Conservation (phyloP, 2,113 vertebrate species). For the Vombatus ursinus region DNA sequence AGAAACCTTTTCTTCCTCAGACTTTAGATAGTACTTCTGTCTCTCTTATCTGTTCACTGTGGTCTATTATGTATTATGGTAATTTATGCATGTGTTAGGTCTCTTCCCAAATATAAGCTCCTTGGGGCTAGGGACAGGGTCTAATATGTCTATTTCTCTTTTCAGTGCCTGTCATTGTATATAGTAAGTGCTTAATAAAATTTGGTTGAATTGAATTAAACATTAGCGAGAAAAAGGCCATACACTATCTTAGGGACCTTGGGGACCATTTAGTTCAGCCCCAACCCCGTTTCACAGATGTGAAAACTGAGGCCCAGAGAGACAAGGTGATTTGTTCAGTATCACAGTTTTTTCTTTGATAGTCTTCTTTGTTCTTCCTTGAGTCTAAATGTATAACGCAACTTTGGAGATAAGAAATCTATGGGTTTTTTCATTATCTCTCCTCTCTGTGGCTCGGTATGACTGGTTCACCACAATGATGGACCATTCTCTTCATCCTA, state of each 20-base stretch:
- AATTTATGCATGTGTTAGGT: background rate
- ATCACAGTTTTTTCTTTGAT: background rate
- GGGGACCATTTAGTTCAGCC: background rate
- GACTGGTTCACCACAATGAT: background rate
- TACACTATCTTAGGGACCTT: background rate
- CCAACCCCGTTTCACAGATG: background rate
- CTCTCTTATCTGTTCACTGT: background rate
- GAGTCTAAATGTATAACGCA: background rate
- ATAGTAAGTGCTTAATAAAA: background rate
- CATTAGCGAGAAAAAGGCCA: background rate
- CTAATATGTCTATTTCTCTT: background rate
- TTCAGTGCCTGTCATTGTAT: background rate
- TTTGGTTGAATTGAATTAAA: background rate
- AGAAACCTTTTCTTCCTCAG: background rate
- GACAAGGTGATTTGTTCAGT: background rate
- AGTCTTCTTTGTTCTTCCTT: background rate
- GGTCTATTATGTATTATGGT: background rate
- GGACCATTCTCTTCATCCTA: background rate
- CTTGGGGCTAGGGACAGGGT: background rate
- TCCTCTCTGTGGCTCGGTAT: background rate
- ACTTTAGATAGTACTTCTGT: background rate
- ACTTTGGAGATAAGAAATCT: background rate
- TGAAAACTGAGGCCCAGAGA: background rate
- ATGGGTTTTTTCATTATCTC: accelerated
- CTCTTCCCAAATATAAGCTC: background rate